Conservation (phyloP, 2,888 invertebrate species). For the Palloptera scutellata region DNA sequence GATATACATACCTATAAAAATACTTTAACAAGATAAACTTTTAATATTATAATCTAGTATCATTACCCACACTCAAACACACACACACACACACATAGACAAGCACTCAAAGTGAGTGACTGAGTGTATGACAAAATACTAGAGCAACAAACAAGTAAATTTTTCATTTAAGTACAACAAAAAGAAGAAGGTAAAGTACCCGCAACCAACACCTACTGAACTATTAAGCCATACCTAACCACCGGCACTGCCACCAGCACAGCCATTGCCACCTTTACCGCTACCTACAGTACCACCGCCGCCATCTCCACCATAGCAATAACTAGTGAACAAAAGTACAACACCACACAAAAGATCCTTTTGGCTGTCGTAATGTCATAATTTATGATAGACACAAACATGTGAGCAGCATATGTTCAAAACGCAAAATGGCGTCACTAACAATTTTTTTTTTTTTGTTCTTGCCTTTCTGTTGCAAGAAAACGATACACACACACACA, state of each 20-base stretch:
- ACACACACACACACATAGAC: constrained; percentile 12
- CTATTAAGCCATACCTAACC: no score
- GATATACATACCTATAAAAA: no score
- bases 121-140: no score
- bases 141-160: not conserved
- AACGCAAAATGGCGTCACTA: not conserved
- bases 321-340: no score
- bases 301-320: no score
- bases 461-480: no score
- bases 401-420: not conserved
- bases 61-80: not conserved
- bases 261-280: no score
- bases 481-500: not conserved
- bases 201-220: constrained; percentile 4
- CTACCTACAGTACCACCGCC: no score
- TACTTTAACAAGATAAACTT: no score
- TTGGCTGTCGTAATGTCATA: constrained; percentile 20
- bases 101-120: not conserved
- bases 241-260: no score
- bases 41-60: no score
- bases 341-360: no score
- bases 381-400: constrained; percentile 21
- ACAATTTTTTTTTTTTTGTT: not conserved
- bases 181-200: constrained; percentile 9
- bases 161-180: constrained; percentile 6